Base-by-base conservation (phyloP, 2,113 vertebrate species). In the Ameiurus melas region DNA sequence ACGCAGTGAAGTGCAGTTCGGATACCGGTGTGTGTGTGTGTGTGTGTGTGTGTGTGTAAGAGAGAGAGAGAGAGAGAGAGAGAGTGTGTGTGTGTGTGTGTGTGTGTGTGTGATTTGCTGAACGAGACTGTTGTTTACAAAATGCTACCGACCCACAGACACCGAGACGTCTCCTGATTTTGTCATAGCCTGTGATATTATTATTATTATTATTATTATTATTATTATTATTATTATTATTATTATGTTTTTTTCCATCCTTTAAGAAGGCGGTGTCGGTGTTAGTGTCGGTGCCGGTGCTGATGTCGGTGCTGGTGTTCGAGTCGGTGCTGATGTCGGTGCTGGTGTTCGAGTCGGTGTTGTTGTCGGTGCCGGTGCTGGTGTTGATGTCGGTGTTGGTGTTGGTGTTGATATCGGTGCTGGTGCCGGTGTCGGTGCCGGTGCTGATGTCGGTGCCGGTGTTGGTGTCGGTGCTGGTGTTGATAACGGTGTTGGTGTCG, bases 1-100 rank as follows among this genome's bases (percentile, higher is more conserved):
- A 94, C 95, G 94, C 92, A 93, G 90, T 93, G 93, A 94, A 92
- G 90, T 86, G 93, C 94, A 92, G 90, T 93, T 92, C 93, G 94
- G 91, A 91, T 92, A 90, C 92, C 91, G 85, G 87, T 91, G 92
- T 86, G 90, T 16, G 0, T 33, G 2, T 39, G 2, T 51, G 47
- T 51, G 7, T 51, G 47, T 51, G 6, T 47, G 47, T 47, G 6
- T 47, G 92, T 86, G 89, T 16, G 3, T 33, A 0, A 36, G 36
- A 36, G 36, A 36, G 36, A 36, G 36, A 36, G 36, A 36, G 36
- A 36, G 36, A 36, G 36, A 36, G 36, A 36, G 36, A 36, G 36
- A 36, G 36, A 36, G 2, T 39, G 2, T 51, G 47, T 51, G 87
- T 91, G 7, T 51, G 47, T 51, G 2, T 39, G 2, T 51, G 47